A percentile compares a stretch with the other conserved stretches of the same genome.
Conservation (phyloP, 2,113 vertebrate genomes). For the Podocnemis expansa region DNA sequence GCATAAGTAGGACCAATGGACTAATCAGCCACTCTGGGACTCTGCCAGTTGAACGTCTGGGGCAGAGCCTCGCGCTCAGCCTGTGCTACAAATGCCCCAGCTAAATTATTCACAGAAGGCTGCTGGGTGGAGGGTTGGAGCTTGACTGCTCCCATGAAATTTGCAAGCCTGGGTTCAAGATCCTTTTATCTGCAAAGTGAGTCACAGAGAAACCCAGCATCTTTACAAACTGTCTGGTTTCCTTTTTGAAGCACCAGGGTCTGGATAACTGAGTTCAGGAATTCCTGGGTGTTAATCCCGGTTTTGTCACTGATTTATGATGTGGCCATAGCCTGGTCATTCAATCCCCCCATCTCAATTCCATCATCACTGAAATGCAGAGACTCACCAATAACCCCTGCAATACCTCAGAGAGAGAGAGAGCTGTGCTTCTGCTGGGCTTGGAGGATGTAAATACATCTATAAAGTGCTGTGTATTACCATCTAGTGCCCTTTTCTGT, state of each 20-base stretch:
- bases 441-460: not conserved
- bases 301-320: not conserved
- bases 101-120: not conserved
- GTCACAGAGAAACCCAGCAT: not conserved
- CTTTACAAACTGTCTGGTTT: not conserved
- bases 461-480: not conserved
- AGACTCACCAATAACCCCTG: not conserved
- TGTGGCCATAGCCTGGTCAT: not conserved
- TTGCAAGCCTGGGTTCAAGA: not conserved
- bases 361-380: not conserved
- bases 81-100: not conserved
- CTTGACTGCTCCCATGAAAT: not conserved
- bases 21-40: not conserved
- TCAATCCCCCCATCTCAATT: not conserved
- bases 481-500: not conserved
- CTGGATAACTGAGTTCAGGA: not conserved
- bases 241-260: not conserved
- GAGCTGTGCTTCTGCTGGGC: not conserved
- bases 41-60: not conserved
- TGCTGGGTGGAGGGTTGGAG: not conserved
- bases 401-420: not conserved
- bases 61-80: not conserved
- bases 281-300: not conserved
- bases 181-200: not conserved
- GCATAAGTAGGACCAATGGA: not conserved